Base-by-base conservation (phyloP, 2,797 vertebrate species). In the Hydrophis major region DNA sequence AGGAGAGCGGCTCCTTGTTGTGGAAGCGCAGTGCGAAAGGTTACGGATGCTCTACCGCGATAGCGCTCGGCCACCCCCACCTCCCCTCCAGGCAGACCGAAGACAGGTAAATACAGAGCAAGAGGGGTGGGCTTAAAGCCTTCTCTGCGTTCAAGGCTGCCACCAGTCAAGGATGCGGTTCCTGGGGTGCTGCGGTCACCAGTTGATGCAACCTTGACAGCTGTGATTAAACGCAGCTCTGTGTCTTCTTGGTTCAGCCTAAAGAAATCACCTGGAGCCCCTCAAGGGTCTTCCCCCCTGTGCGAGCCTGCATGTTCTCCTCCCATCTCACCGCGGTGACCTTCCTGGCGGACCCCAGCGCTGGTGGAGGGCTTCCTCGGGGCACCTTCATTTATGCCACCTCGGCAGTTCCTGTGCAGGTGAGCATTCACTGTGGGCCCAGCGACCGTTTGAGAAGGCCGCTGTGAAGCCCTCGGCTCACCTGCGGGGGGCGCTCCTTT, bases 311-410 rank as follows among this genome's bases (percentile, higher is more conserved):
- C 97, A 99, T 99, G 99, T 99, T 99, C 97, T 99, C 99, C 0
- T 99, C 99, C 0, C 99, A 98, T 57, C 98, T 99, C 86, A 99
- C 99, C 56, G 99, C 99, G 0, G 99, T 99, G 96, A 99, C 99
- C 89, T 99, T 99, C 96, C 96, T 99, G 97, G 99, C 99, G 59
- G 99, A 99, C 96, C 99, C 99, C 66, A 99, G 99, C 0, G 99
- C 99, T 8, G 99, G 99, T 2, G 99, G 99, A 87, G 99, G 99
- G 0, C 98, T 99, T 66, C 99, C 99, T 59, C 97, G 99, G 61
- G 99, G 99, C 94, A 99, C 99, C 0, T 99, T 99, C 94, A 99
- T 99, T 97, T 99, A 99, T 69, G 98, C 99, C 95, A 99, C 99
- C 28, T 99, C 98, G 53, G 98, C 99, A 61, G 98, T 99, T 69